phyloP scores from a whole-genome alignment of 2,888 invertebrate genomes.

The Ametastegia equiseti region DNA sequence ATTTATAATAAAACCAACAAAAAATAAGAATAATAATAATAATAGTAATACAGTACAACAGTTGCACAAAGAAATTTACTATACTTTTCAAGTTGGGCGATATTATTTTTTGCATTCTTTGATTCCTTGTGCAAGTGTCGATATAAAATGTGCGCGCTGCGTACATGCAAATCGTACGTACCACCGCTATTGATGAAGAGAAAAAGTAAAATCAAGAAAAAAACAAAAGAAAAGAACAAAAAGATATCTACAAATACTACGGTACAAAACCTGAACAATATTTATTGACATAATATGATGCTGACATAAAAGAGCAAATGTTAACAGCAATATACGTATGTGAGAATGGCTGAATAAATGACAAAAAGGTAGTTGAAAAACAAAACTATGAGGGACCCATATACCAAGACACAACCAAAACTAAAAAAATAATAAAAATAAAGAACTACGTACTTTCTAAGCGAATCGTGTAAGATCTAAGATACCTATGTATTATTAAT shows the following conservation, averaged over 20 bases:
- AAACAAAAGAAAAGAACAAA: too few species aligned
- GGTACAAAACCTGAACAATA: constrained; percentile 25
- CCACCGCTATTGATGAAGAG: constrained; percentile 48
- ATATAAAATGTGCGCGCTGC: constrained; percentile 39
- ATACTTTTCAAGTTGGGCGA: neutral
- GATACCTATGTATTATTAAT: constrained; percentile 24
- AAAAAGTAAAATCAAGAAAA: too few species aligned
- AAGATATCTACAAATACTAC: constrained; percentile 52
- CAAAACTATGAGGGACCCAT: constrained; percentile 37
- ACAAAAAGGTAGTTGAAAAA: constrained; percentile 31
- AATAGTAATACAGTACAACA: constrained; percentile 39
- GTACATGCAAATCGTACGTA: constrained; percentile 56
- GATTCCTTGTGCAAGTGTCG: constrained; percentile 54
- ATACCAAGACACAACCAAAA: constrained; percentile 42
- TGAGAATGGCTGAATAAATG: constrained; percentile 28
- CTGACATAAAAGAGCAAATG: constrained; percentile 21
- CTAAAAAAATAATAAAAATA: constrained; percentile 23
- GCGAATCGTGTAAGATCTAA: constrained; percentile 25
- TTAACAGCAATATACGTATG: constrained; percentile 25
- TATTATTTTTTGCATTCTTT: neutral
- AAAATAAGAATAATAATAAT: too few species aligned
- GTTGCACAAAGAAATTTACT: constrained; percentile 39
- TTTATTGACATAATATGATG: neutral
- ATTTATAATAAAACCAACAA: too few species aligned
- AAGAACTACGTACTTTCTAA: constrained; percentile 38